phyloP scores from a whole-genome alignment of 2,113 vertebrate genomes.

The Pseudorasbora parva region DNA sequence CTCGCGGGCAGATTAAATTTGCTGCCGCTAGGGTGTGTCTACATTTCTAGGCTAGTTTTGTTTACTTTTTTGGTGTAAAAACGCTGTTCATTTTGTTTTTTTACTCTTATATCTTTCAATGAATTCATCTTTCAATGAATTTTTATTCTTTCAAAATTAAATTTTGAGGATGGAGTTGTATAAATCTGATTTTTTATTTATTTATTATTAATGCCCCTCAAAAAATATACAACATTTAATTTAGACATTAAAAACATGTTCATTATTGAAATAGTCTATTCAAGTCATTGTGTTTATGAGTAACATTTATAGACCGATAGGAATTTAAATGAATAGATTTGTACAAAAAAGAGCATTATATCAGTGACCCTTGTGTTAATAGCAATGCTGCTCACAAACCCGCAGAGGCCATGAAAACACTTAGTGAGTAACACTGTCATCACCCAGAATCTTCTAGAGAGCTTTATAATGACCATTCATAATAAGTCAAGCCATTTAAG shows the following conservation, averaged over 20 bases:
- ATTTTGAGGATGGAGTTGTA: background rate
- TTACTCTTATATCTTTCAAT: too few relatives aligned
- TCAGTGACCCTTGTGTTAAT: background rate
- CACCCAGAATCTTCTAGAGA: background rate
- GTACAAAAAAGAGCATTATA: background rate
- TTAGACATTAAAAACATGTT: background rate
- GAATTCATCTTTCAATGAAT: background rate
- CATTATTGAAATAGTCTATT: background rate
- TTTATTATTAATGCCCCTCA: background rate
- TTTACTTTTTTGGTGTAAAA: too few relatives aligned
- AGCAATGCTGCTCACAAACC: constrained; percentile 8
- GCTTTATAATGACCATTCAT: constrained; percentile 15
- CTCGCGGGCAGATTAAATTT: too few relatives aligned
- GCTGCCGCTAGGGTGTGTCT: too few relatives aligned
- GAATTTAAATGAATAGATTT: background rate
- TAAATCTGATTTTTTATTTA: background rate
- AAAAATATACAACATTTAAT: background rate
- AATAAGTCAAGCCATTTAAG: constrained; percentile 29
- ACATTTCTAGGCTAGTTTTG: too few relatives aligned
- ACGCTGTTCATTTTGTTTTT: too few relatives aligned
- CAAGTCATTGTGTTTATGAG: background rate
- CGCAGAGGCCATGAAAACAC: background rate
- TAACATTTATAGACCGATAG: background rate
- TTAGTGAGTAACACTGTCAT: background rate
- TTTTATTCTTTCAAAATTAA: too few relatives aligned